phyloP scores from a whole-genome alignment of 2,797 vertebrate genomes.

The Urosaurus nigricauda region DNA sequence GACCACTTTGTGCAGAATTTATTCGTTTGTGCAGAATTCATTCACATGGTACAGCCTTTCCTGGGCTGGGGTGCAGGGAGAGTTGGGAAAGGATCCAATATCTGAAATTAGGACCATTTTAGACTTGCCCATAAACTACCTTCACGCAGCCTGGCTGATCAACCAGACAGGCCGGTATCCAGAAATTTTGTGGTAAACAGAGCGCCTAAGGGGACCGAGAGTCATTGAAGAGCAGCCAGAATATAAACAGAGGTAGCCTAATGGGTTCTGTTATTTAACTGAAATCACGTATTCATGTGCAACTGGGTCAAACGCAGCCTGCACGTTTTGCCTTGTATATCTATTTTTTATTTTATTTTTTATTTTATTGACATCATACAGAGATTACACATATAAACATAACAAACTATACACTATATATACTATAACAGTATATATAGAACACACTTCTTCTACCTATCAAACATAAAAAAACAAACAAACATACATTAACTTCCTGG shows the following conservation, averaged over 20 bases:
- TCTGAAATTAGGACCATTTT: neutral
- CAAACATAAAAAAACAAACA: too few relatives aligned
- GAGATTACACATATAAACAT: too few relatives aligned
- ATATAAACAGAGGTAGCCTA: constrained; percentile 8
- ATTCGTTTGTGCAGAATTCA: neutral
- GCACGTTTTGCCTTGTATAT: neutral
- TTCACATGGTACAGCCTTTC: neutral
- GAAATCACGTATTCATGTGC: neutral
- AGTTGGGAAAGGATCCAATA: neutral
- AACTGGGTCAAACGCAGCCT: neutral
- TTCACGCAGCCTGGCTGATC: constrained; percentile 19
- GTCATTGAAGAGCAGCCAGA: constrained; percentile 19
- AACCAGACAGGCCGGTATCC: neutral
- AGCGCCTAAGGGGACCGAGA: neutral
- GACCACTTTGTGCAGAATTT: neutral
- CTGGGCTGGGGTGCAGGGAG: too few relatives aligned
- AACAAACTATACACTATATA: too few relatives aligned
- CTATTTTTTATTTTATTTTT: too few relatives aligned
- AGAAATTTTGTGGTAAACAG: neutral
- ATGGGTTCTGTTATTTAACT: constrained; percentile 2
- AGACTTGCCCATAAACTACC: neutral
- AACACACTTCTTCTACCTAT: too few relatives aligned
- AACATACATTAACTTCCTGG: too few relatives aligned
- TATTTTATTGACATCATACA: too few relatives aligned
- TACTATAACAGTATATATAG: too few relatives aligned